Conservation (phyloP, 1,140 invertebrate genomes). For the Cotesia chilonis region DNA sequence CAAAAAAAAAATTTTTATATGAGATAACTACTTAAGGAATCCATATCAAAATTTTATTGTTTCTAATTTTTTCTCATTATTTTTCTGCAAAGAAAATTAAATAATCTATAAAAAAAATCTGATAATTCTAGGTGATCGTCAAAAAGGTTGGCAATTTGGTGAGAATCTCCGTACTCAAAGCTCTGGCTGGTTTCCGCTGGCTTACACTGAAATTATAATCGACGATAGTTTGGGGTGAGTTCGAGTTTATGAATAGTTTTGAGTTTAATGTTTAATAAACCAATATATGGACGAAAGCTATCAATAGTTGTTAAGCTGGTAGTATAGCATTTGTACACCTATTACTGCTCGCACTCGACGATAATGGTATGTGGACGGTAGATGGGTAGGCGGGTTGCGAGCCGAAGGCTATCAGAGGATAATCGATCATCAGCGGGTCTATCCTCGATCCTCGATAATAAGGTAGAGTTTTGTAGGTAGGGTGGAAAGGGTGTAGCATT, state of each 20-base stretch:
- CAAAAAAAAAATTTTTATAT: no score
- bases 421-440: neutral
- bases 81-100: no score
- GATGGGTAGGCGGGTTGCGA: neutral
- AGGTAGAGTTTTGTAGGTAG: constrained; percentile 11
- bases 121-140: constrained; percentile 72
- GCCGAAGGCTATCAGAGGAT: neutral
- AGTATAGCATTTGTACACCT: no score
- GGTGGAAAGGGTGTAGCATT: neutral
- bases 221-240: constrained; percentile 69
- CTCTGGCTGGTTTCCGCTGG: constrained; percentile 93
- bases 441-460: neutral
- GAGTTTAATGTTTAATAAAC: constrained; percentile 12
- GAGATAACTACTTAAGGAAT: no score
- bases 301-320: constrained; percentile 26
- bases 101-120: no score
- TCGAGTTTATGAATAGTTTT: constrained; percentile 6
- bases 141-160: constrained; percentile 95
- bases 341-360: neutral
- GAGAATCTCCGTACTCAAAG: constrained; percentile 89
- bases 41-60: no score
- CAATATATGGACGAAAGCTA: constrained; percentile 16
- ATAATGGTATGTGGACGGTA: neutral
- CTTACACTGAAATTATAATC: constrained; percentile 83
- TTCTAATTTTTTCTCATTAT: no score